phyloP scores from a whole-genome alignment of 2,113 vertebrate genomes.

The Sander vitreus region DNA sequence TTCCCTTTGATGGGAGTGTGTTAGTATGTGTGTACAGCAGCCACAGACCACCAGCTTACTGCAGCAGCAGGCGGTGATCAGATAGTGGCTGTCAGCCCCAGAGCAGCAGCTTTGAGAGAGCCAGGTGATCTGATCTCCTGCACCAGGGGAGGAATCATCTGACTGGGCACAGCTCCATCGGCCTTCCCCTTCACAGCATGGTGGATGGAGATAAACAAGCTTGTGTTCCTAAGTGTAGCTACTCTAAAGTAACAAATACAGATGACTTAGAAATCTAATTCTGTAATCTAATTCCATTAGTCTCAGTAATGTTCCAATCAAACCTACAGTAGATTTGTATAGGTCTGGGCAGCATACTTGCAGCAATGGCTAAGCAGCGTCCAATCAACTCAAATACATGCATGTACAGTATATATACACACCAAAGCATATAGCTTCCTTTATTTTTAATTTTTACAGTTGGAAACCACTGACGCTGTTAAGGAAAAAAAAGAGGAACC shows the following conservation, averaged over 20 bases:
- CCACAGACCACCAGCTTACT: conserved; percentile 3
- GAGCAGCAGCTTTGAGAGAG: background rate
- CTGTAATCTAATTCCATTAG: background rate
- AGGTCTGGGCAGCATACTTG: too few relatives aligned
- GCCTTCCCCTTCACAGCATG: background rate
- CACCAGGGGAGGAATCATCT: conserved; percentile 33
- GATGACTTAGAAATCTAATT: background rate
- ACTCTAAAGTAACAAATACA: background rate
- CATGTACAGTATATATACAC: too few relatives aligned
- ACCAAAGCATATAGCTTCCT: background rate
- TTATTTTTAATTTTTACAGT: background rate
- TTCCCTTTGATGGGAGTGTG: background rate
- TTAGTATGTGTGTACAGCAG: background rate
- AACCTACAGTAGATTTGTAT: background rate
- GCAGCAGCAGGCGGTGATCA: conserved; percentile 24
- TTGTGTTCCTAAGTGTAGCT: background rate
- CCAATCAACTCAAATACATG: background rate
- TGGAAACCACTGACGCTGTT: background rate
- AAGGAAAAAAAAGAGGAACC: background rate
- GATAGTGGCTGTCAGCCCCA: conserved; percentile 10
- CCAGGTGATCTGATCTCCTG: conserved; percentile 23
- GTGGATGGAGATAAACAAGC: background rate
- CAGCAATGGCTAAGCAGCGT: background rate
- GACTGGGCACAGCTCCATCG: conserved; percentile 10
- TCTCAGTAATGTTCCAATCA: background rate